Percentiles rank a stretch among this genome's conserved stretches.
Conservation (phyloP, 2,797 vertebrate species). For the Arnoldichthys spilopterus region DNA sequence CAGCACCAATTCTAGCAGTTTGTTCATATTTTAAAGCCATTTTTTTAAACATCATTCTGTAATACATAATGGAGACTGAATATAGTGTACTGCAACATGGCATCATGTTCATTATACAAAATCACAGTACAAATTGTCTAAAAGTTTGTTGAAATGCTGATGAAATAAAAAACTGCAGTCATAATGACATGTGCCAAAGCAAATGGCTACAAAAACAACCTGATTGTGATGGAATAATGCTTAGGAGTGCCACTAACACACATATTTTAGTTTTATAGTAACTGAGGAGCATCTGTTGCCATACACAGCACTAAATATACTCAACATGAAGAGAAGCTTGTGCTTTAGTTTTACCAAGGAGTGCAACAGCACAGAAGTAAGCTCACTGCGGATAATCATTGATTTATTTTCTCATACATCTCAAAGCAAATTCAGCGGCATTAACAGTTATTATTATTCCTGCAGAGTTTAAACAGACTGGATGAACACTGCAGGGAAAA, state of each 20-base stretch:
- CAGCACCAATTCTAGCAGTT: too few species aligned
- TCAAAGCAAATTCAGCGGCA: neutral
- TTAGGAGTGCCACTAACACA: neutral
- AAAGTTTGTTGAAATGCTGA: neutral
- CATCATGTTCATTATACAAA: neutral
- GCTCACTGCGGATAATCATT: neutral
- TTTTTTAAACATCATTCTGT: too few species aligned
- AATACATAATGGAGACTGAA: too few species aligned
- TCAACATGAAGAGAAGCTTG: neutral
- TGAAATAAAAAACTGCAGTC: neutral
- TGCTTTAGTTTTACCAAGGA: neutral
- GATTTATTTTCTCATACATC: neutral
- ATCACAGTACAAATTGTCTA: neutral
- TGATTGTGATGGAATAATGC: neutral
- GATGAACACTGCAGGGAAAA: neutral
- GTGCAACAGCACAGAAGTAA: neutral
- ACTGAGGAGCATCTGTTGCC: neutral
- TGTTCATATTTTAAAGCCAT: too few species aligned
- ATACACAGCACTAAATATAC: neutral
- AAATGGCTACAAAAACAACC: neutral
- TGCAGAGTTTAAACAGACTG: neutral
- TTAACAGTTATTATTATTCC: slow-evolving; percentile 16
- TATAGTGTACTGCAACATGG: neutral
- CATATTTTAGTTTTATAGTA: too few species aligned
- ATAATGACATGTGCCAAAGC: neutral